Evolutionary conservation across 2,797 vertebrate species (phyloP), one percentile per base, ranked within the genome.

Genomic region (Macrochelys suwanniensis): DNA sequence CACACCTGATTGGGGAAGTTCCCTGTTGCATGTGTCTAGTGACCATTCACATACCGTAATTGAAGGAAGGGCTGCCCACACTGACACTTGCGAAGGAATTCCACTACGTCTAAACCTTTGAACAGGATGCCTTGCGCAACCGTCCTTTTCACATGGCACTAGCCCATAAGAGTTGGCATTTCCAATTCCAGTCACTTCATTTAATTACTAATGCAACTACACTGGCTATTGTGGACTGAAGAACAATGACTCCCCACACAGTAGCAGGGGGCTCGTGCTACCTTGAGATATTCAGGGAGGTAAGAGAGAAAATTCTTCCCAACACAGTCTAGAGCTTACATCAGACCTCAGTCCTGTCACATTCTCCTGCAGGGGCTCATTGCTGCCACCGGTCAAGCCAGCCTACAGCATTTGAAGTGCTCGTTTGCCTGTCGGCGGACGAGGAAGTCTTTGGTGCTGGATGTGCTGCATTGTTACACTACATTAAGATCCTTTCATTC

Each of bases 321-420:
- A 71, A 16, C 1, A 1, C 56, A 77, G 25, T 77, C 15, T 47
- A 26, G 45, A 49, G 25, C 74, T 0, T 9, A 71, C 49, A 25
- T 65, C 17, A 86, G 54, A 86, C 88, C 87, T 74, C 71, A 94
- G 68, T 94, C 76, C 80, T 59, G 37, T 45, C 23, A 13, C 3
- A 94, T 96, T 97, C 94, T 82, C 65, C 12, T 0, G 5, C 53
- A 0, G 0, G 97, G 96, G 97, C 84, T 96, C 94, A 96, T 45
- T 87, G 89, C 92, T 87, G 89, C 80, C 76, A 88, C 61, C 9
- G 47, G 45, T 91, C 91, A 81, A 89, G 95, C 45, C 86, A 85
- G 45, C 90, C 50, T 57, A 93, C 50, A 42, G 84, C 89, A 91
- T 92, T 86, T 81, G 86, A 91, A 92, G 79, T 1, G 5, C 81